Conservation (phyloP, 1,140 invertebrate species). For the Metopolophium dirhodum region DNA sequence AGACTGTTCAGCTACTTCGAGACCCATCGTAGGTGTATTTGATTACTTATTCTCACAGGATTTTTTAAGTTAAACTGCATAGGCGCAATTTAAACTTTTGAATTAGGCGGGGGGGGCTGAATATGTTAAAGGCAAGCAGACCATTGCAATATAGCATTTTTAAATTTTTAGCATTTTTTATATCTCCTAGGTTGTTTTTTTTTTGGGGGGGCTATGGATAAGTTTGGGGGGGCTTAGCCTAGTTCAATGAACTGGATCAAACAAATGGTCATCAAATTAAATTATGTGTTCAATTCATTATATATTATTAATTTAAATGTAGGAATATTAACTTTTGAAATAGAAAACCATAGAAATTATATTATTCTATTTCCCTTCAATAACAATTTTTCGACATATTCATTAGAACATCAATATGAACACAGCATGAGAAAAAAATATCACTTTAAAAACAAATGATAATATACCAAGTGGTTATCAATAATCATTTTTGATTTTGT, state of each 20-base stretch:
- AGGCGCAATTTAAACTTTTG: too few species aligned
- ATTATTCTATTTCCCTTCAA: background rate
- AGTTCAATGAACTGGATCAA: background rate
- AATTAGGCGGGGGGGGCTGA: too few species aligned
- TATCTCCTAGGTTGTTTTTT: too few species aligned
- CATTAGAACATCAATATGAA: background rate
- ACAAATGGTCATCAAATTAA: background rate
- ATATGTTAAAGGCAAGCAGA: too few species aligned
- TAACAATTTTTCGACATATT: background rate
- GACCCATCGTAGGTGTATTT: background rate
- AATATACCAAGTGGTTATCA: too few species aligned
- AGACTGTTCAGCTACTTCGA: background rate
- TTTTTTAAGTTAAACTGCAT: background rate
- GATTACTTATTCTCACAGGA: background rate
- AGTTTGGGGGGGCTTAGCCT: too few species aligned
- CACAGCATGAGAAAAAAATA: background rate
- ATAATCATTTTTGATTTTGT: too few species aligned
- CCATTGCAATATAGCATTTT: too few species aligned
- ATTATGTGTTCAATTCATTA: background rate
- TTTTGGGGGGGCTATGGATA: too few species aligned
- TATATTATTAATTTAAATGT: background rate
- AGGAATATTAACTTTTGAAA: background rate
- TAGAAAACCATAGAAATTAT: background rate
- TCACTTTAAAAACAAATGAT: background rate
- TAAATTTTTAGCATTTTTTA: too few species aligned